Conservation (phyloP, 2,888 invertebrate species). For the Zaprionus bogoriensis region DNA sequence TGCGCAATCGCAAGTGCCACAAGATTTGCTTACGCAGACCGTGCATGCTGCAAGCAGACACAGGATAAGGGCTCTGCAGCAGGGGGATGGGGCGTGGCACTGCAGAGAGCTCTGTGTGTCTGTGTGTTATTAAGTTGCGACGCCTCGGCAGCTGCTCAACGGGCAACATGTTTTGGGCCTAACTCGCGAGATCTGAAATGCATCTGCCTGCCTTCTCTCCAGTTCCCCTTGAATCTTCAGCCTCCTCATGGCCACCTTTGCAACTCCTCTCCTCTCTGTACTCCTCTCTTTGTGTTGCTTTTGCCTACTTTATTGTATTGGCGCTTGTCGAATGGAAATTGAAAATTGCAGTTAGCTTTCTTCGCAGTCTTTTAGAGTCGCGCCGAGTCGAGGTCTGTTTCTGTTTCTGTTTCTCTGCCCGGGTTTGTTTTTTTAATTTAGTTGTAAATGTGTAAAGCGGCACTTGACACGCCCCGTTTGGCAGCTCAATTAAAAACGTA, state of each 20-base stretch:
- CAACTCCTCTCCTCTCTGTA: not conserved
- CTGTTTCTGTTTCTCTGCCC: not conserved
- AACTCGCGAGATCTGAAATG: constrained; percentile 20
- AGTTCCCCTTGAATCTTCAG: not conserved
- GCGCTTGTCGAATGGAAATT: constrained; percentile 76
- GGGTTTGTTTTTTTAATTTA: constrained; percentile 69
- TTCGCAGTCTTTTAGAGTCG: constrained; percentile 29
- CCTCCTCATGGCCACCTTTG: not conserved
- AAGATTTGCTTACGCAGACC: constrained; percentile 55
- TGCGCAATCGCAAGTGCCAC: constrained; percentile 76
- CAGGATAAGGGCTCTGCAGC: not conserved
- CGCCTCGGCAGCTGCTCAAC: constrained; percentile 48
- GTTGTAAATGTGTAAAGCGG: constrained; percentile 82
- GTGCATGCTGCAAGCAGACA: not conserved
- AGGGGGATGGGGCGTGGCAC: constrained; percentile 29
- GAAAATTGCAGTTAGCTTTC: constrained; percentile 77
- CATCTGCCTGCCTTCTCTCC: not conserved
- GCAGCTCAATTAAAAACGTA: constrained; percentile 82
- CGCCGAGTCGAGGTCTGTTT: constrained; percentile 8
- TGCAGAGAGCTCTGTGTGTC: constrained; percentile 6
- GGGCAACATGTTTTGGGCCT: constrained; percentile 71
- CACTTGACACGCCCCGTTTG: constrained; percentile 80
- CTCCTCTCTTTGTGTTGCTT: constrained; percentile 21
- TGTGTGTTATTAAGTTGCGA: constrained; percentile 40
- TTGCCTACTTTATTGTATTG: constrained; percentile 72